Conservation (phyloP, 2,113 vertebrate species). For the Nestor notabilis region DNA sequence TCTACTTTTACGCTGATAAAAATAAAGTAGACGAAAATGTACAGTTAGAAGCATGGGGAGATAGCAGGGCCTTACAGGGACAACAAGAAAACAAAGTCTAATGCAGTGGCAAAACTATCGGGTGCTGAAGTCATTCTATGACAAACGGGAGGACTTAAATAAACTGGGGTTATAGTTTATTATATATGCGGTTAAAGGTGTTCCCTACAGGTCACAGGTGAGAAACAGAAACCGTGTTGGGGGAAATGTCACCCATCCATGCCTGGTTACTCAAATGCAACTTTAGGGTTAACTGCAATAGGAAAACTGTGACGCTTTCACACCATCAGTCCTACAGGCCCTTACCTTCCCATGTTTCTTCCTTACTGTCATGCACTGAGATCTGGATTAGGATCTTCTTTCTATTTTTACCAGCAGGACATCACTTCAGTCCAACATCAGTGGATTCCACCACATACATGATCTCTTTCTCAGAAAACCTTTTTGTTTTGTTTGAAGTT, state of each 20-base stretch:
- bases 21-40: background rate
- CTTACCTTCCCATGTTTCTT: background rate
- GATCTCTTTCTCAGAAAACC: background rate
- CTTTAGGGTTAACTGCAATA: background rate
- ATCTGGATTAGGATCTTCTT: background rate
- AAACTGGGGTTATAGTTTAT: background rate
- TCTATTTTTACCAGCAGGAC: background rate
- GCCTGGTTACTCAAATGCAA: background rate
- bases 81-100: background rate
- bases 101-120: background rate
- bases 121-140: background rate
- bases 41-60: background rate
- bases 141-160: background rate
- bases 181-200: background rate
- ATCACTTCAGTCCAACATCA: background rate
- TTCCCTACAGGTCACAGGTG: background rate
- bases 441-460: background rate
- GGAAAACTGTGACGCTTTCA: background rate
- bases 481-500: background rate
- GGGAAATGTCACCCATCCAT: background rate
- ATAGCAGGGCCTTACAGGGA: background rate
- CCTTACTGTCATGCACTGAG: background rate
- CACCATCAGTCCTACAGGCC: rapidly evolving
- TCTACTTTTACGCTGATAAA: background rate
- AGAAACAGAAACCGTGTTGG: background rate